Base-by-base conservation (phyloP, 2,888 invertebrate species). In the Plagodis pulveraria region DNA sequence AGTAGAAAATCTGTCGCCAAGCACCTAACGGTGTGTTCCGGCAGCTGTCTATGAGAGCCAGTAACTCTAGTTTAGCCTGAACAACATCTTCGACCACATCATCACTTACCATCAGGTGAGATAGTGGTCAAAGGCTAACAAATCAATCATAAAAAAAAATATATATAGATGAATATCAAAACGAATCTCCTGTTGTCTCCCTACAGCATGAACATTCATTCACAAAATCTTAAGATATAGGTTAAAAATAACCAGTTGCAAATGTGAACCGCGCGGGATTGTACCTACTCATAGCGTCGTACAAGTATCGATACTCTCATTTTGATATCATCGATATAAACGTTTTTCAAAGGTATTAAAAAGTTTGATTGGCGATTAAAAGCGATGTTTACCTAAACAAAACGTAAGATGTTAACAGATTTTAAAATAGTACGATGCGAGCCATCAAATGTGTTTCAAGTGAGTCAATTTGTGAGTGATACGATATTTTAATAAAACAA, bases 181-280 rank as follows among this genome's bases (percentile, higher is more conserved):
- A 53, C 49, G 43, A 49, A 10, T 45, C 35, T 49, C 51, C 45
- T 41, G 33, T 40, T 56, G 47, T 51, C 50, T 59, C 38, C 55
- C 45, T 57, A 50, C 49, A 41, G 12, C 50, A 58, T 55, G 58
- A 56, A 64, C 56, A 57, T 34, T 47, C 43, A 55, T 56, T 56
- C 52, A 56, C 43, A 56, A 56, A 62, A 63, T 55, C 54, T 47
- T 42, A 62, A 56, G 49, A 54, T 62, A 62, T 66, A 51, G 63
- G 70, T 69, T 76, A 76, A 71, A 74, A 74, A 76, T 76, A 76
- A 70, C 54, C 41, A 60, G 58, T 60, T 32, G 6, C 41, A 66
- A 45, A 32, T 53, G 69, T 66, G 46, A 66, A 69, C 54, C 66
- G 63, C 47, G 59, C 59, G 68, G 55, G 71, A 65, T 65, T 66